Percentiles rank a stretch among this genome's conserved stretches.
These are phyloP conservation scores for Cephus pulcher DNA, from an alignment of 2,888 invertebrate genomes.

Conservation along the genomic window DNA sequence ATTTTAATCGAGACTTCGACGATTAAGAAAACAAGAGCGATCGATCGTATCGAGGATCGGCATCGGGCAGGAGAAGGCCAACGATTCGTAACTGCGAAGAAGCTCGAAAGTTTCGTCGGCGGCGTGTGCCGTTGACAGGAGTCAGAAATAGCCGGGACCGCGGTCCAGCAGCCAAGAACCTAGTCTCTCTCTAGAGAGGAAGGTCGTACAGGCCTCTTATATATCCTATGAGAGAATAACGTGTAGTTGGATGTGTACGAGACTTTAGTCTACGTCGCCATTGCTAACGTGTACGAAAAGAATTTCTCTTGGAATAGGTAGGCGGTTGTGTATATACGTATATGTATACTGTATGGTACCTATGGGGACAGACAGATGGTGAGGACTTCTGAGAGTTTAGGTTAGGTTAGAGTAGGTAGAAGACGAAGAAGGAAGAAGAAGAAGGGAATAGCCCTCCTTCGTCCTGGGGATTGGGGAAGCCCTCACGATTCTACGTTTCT, in stretches of 20 bases:
- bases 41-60: not conserved
- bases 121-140: conserved; percentile 31
- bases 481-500: conserved; percentile 40
- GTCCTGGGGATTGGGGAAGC: conserved; percentile 49
- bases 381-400: not conserved
- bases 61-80: not conserved
- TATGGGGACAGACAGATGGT: not conserved
- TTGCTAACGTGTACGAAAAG: too few species aligned
- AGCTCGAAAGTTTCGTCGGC: conserved; percentile 12
- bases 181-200: conserved; percentile 23
- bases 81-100: conserved; percentile 5
- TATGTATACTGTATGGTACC: not conserved
- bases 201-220: conserved; percentile 22
- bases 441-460: conserved; percentile 12
- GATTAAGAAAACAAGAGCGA: not conserved
- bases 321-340: too few species aligned
- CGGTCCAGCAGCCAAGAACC: conserved; percentile 24
- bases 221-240: too few species aligned
- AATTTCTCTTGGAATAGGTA: too few species aligned
- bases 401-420: conserved; percentile 20
- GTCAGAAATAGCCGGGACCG: conserved; percentile 37
- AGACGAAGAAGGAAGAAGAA: conserved; percentile 12
- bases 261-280: too few species aligned
- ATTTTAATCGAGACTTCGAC: too few species aligned
- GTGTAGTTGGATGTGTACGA: too few species aligned